Evolutionary conservation across 2,113 vertebrate species (phyloP).

Genomic region (Aplodontia rufa): DNA sequence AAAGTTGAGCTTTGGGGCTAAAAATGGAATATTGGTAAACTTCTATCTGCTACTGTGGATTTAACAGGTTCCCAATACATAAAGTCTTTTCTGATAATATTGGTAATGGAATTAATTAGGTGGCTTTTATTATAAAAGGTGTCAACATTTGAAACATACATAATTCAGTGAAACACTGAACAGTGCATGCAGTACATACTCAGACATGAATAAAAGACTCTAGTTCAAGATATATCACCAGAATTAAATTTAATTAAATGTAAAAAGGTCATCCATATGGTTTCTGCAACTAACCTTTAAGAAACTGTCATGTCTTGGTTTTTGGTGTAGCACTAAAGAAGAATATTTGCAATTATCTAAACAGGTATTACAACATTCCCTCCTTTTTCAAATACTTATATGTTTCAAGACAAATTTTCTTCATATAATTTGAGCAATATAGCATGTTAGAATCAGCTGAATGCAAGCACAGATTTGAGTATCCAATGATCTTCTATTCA

Average conservation of each 20-base stretch:
- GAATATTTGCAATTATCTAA: not conserved
- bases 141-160: not conserved
- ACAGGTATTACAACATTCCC: not conserved
- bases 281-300: conserved; percentile 8
- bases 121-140: not conserved
- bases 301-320: not conserved
- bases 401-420: not conserved
- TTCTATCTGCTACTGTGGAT: conserved; percentile 6
- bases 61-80: conserved; percentile 19
- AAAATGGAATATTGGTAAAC: conserved; percentile 43
- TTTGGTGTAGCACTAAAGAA: not conserved
- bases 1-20: conserved; percentile 29
- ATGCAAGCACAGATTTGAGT: not conserved
- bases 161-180: conserved; percentile 29
- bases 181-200: not conserved
- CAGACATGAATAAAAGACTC: not conserved
- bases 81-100: conserved; percentile 22
- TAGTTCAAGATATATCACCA: not conserved
- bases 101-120: conserved; percentile 22
- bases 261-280: not conserved
- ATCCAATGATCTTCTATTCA: conserved; percentile 3
- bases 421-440: not conserved
- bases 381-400: not conserved
- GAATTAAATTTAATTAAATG: not conserved
- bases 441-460: not conserved